Evolutionary conservation across 2,888 invertebrate genomes (phyloP), one percentile per base, ranked within the genome.

Genomic region (Lepidochrysops patricia): DNA sequence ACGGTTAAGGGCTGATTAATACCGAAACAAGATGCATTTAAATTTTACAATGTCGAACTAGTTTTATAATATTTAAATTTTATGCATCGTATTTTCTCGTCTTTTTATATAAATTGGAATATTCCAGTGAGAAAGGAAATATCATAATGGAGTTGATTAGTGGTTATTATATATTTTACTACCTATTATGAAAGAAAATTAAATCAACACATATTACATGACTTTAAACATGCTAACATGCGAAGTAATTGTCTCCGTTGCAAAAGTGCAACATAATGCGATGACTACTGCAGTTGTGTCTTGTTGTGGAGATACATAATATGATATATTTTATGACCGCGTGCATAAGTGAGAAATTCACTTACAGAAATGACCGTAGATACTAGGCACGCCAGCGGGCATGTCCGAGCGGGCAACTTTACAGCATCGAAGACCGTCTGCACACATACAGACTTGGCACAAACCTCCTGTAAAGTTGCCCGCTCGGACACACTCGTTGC

Each of bases 221-320:
- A 29, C 54, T 54, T 9, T 15, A 15, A 54, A 54, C 32, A 29
- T 9, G 12, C 27, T 50, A 50, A 50, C 50, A 26, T 7, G n/a
- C 27, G 19, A 29, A 15, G 54, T 19, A 13, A 54, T 54, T 19
- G 19, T 54, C 29, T 12, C 25, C 5, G 19, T 15, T 32, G 9
- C 19, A 54, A 54, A 54, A 54, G 29, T 29, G 54, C 54, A 54
- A 15, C 54, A 54, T 54, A 54, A 54, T 12, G 54, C 54, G 19
- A 54, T 54, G 29, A 32, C 4, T 3, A 19, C 19, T 49, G 48
- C 23, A 49, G 29, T 15, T 54, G 19, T 19, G 3, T 9, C 1
- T 13, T 19, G 32, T 54, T 29, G 54, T 5, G 9, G 29, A 52
- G 52, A 7, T 12, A 25, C 23, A 48, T 12, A 25, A n/a, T n/a